A percentile compares a stretch with the other conserved stretches of the same genome.
Conservation (phyloP, 2,888 invertebrate genomes). For the Caenorhabditis afra region DNA sequence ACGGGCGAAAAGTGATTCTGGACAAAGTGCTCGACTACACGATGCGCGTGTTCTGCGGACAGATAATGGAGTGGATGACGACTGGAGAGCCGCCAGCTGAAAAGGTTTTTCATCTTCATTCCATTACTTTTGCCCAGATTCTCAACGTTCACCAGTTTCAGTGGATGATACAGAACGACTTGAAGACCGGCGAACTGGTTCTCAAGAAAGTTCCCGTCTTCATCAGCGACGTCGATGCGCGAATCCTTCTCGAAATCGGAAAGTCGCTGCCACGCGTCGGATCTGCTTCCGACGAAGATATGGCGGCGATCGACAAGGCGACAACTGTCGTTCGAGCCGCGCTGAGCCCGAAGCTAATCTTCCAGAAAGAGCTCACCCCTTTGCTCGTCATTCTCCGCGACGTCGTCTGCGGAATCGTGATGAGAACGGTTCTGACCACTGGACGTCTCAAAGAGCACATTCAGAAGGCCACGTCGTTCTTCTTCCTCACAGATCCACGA, state of each 20-base stretch:
- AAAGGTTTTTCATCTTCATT: conserved; percentile 28
- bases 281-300: conserved; percentile 39
- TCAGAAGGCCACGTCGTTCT: conserved; percentile 52
- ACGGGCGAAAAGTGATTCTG: conserved; percentile 16
- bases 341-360: conserved; percentile 16
- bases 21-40: conserved; percentile 47
- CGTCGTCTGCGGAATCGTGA: conserved; percentile 57
- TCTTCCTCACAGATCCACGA: conserved; percentile 52
- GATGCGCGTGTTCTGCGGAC: conserved; percentile 48
- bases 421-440: conserved; percentile 43
- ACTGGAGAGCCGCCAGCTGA: conserved; percentile 37
- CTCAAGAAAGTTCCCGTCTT: conserved; percentile 46
- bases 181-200: conserved; percentile 1
- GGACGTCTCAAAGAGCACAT: conserved; percentile 56
- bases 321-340: conserved; percentile 26
- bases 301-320: conserved; percentile 44
- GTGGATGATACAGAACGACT: conserved; percentile 49
- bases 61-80: conserved; percentile 57
- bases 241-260: conserved; percentile 57
- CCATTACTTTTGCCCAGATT: neutral
- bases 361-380: conserved; percentile 21
- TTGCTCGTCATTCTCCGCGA: conserved; percentile 34
- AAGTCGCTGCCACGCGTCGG: conserved; percentile 51
- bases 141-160: conserved; percentile 7
- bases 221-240: conserved; percentile 22